These are phyloP conservation scores for Sebastiscus tertius DNA, from an alignment of 2,797 vertebrate genomes.

Conservation along the genomic window DNA sequence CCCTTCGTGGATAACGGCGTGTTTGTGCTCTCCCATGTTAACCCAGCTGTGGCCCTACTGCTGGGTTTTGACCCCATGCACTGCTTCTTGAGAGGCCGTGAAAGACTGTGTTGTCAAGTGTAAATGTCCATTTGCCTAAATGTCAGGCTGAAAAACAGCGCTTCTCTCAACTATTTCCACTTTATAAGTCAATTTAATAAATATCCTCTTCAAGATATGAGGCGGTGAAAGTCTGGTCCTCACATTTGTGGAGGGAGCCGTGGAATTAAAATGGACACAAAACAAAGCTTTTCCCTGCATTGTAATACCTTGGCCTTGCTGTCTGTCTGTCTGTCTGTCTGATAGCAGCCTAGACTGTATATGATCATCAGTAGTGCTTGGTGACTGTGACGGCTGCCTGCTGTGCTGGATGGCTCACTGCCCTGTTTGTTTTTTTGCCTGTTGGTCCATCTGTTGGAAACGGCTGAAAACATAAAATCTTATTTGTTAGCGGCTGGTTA, in stretches of 20 bases:
- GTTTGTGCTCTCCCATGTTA: conserved; percentile 28
- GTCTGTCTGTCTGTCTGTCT: conserved; percentile 10
- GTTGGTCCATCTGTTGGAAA: conserved; percentile 40
- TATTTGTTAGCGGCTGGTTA: not conserved
- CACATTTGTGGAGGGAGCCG: not conserved
- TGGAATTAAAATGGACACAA: not conserved
- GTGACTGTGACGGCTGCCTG: conserved; percentile 6
- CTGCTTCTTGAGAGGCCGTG: conserved; percentile 24
- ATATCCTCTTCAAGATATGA: not conserved
- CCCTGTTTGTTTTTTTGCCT: conserved; percentile 1
- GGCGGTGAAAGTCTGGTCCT: not conserved
- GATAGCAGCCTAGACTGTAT: conserved; percentile 18
- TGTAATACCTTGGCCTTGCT: conserved; percentile 11
- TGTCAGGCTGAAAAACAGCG: not conserved
- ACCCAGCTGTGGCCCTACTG: conserved; percentile 20
- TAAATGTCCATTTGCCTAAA: conserved; percentile 38
- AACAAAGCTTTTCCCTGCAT: conserved; percentile 22
- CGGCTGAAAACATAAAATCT: not conserved
- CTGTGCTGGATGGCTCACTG: conserved; percentile 20
- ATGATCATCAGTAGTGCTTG: conserved; percentile 39
- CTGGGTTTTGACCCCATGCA: conserved; percentile 7
- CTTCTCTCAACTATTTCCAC: not conserved
- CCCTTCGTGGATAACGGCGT: conserved; percentile 1
- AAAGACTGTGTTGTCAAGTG: conserved; percentile 33
- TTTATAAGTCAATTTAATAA: not conserved